phyloP scores from a whole-genome alignment of 2,888 invertebrate genomes.

The Merodon equestris region DNA sequence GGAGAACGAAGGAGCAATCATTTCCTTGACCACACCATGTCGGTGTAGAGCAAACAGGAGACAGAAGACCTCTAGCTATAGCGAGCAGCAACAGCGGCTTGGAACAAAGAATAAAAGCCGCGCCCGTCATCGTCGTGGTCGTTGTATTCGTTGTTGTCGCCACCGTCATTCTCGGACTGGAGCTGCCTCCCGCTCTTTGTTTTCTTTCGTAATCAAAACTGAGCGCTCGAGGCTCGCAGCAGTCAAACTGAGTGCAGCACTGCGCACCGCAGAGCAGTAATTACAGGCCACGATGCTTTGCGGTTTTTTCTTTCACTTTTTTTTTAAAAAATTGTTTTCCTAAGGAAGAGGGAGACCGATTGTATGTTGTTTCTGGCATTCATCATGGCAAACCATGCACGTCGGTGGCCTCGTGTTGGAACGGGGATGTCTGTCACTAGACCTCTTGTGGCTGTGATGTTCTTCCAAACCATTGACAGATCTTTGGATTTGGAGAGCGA shows the following conservation, averaged over 20 bases:
- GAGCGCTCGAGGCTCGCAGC: too few species aligned
- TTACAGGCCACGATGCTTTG: neutral
- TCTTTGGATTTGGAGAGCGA: constrained; percentile 55
- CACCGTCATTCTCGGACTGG: too few species aligned
- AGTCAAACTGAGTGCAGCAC: too few species aligned
- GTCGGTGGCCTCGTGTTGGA: constrained; percentile 4
- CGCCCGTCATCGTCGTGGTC: constrained; percentile 25
- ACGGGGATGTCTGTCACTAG: constrained; percentile 50
- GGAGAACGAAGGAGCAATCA: constrained; percentile 26
- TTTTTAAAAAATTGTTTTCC: too few species aligned
- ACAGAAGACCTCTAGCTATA: constrained; percentile 56
- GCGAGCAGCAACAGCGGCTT: constrained; percentile 34
- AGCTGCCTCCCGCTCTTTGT: too few species aligned
- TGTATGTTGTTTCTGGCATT: constrained; percentile 63
- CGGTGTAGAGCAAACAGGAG: constrained; percentile 10
- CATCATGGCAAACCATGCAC: constrained; percentile 58
- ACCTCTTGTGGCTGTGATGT: constrained; percentile 27
- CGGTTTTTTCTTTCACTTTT: too few species aligned
- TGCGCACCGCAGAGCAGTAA: too few species aligned
- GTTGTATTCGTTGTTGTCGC: neutral
- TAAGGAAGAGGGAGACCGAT: too few species aligned
- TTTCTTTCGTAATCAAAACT: too few species aligned
- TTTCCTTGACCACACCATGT: constrained; percentile 51
- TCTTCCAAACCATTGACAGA: constrained; percentile 60
- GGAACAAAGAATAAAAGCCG: constrained; percentile 65